These are phyloP conservation scores for Horisme vitalbata DNA, from an alignment of 2,888 invertebrate species.

Conservation along the genomic window DNA sequence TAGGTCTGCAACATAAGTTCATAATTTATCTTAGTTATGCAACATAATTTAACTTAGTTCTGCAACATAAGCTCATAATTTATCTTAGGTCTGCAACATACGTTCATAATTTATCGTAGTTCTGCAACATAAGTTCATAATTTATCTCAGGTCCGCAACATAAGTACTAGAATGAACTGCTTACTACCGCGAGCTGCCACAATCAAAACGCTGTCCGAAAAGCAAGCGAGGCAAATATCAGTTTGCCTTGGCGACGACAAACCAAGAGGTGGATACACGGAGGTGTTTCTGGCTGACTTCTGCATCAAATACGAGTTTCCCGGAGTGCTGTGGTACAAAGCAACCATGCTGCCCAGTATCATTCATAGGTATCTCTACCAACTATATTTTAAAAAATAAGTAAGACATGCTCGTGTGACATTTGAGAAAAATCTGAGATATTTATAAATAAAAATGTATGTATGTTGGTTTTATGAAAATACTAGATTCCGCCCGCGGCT, in stretches of 20 bases:
- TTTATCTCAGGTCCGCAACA: constrained; percentile 60
- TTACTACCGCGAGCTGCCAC: constrained; percentile 69
- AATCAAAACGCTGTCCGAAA: constrained; percentile 58
- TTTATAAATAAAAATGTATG: too few species aligned
- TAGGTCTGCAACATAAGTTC: too few species aligned
- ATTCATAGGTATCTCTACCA: constrained; percentile 92
- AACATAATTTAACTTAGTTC: too few species aligned
- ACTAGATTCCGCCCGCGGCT: too few species aligned
- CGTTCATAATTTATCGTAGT: constrained; percentile 47
- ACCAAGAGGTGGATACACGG: constrained; percentile 64
- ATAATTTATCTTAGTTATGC: too few species aligned
- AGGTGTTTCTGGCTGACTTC: constrained; percentile 93
- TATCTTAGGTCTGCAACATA: too few species aligned
- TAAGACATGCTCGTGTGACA: too few species aligned
- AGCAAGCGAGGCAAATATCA: constrained; percentile 58
- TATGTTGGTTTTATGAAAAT: too few species aligned
- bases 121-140: not conserved
- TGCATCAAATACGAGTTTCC: constrained; percentile 89
- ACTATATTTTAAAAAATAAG: not conserved
- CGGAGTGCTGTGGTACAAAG: constrained; percentile 92
- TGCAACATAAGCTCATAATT: too few species aligned
- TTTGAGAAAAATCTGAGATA: too few species aligned
- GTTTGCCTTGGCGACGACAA: constrained; percentile 74
- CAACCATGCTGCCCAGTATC: constrained; percentile 91
- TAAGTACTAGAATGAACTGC: constrained; percentile 72